Conservation (phyloP, 1,140 invertebrate genomes). For the Drosophila cardini region DNA sequence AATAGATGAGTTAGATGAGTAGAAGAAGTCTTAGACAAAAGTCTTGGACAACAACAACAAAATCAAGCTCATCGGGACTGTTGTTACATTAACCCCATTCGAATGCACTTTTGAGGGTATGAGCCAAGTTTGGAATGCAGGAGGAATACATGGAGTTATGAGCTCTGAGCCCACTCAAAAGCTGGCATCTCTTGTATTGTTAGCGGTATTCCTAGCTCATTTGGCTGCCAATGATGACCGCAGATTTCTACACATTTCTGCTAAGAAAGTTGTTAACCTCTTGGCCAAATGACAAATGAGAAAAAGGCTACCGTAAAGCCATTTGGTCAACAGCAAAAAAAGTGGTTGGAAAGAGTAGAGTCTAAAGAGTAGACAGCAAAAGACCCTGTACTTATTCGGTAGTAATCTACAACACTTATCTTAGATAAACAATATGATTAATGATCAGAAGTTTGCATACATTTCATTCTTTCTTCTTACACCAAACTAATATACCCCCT, state of each 20-base stretch:
- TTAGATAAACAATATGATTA: too few species aligned
- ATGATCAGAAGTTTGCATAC: too few species aligned
- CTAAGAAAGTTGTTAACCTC: conserved; percentile 55
- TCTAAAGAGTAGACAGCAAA: too few species aligned
- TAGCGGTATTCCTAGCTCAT: conserved; percentile 43
- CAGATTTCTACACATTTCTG: conserved; percentile 41
- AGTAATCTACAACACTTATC: too few species aligned
- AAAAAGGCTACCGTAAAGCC: conserved; percentile 52
- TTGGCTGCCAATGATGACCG: conserved; percentile 6
- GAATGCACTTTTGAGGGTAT: conserved; percentile 22
- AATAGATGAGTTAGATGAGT: neutral
- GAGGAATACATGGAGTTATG: conserved; percentile 3
- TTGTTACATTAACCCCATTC: conserved; percentile 61
- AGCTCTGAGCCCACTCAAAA: conserved; percentile 19
- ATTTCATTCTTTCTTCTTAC: too few species aligned
- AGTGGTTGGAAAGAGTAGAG: too few species aligned
- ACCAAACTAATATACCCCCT: too few species aligned
- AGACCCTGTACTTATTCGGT: too few species aligned
- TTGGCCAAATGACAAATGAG: conserved; percentile 44
- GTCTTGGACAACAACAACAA: conserved; percentile 44
- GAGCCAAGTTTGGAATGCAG: neutral
- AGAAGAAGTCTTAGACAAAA: conserved; percentile 18
- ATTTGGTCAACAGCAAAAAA: conserved; percentile 25
- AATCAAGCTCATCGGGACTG: conserved; percentile 48
- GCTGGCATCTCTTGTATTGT: conserved; percentile 16